Evolutionary conservation across 2,797 vertebrate genomes (phyloP), one percentile per base, ranked within the genome.

Genomic region (Gastrophryne carolinensis): DNA sequence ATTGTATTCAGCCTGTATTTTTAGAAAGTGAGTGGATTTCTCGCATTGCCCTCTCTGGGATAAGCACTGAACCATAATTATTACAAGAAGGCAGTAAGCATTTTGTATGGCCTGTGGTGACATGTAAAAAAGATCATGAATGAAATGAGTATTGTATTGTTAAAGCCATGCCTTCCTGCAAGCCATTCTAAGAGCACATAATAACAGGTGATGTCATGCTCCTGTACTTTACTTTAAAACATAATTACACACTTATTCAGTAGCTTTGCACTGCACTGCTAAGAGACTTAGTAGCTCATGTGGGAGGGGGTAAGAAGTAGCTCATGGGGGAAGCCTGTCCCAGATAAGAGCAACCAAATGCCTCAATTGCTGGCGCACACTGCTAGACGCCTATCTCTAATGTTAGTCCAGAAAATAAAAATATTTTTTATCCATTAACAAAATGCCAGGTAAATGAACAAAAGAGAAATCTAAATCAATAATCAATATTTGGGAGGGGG

Each of bases 181-280:
- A 75, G 54, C 15, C 30, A 44, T 35, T 57, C 37, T 66, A 50
- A 66, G 52, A 61, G 64, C 29, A 60, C 54, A 68, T 75, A 75
- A 75, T 75, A 75, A 68, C 73, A 75, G 73, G 63, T 75, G 65
- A 75, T 75, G 73, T 68, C 73, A 75, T 52, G 44, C 32, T 75
- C 64, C 44, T 75, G 54, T 52, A 68, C 44, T 50, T 75, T 30
- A 29, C 41, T 53, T 75, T n/a, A 54, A n/a, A 39, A 58, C 39
- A 52, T 75, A 75, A 75, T 75, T 75, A 66, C 53, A 75, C 24
- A 30, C 54, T 57, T 67, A 50, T 49, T 29, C 41, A n/a, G n/a
- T 23, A 61, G 39, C 41, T 53, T 57, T 57, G 17, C 23, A n/a
- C 32, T 53, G 64, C 64, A 21, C 30, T 56, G 47, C 30, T 10